Evolutionary conservation across 2,888 invertebrate species (phyloP), one percentile per base, ranked within the genome.

Genomic region (Xestia xanthographa): DNA sequence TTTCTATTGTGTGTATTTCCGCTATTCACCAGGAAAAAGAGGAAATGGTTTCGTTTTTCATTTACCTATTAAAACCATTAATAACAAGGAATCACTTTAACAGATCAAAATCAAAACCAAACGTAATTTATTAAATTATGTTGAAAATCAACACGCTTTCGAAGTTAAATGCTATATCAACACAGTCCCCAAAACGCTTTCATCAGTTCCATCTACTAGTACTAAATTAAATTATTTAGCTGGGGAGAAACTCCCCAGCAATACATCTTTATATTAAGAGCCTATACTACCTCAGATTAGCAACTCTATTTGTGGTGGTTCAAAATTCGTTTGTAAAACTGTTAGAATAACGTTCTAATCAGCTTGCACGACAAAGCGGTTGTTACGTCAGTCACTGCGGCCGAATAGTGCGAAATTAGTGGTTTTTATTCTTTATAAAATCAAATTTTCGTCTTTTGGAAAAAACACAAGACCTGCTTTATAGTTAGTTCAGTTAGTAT

Each of bases 1-100:
- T 53, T 63, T 82, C 9, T 22, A 58, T 58, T 68, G 14, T 2
- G 17, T 26, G 2, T 48, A 20, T 63, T 41, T 73, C 22, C 29
- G 14, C 0, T 41, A 17, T 56, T 53, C 14, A 14, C 12, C 20
- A 43, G 6, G 1, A 17, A 34, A 34, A 41, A 20, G 11, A 26
- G 17, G 1, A 50, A 43, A 34, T 34, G 0, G 8, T 22, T 26
- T 4, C 9, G 0, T 14, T 50, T 43, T 50, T 29, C 3, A 26
- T 26, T 73, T 26, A 14, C 6, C 11, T 22, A 22, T n/a, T n/a
- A n/a, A n/a, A 14, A 3, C 34, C 34, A 34, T 34, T 50, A 50
- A 0, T 50, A 50, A 6, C 17, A 58, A 58, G 1, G 6, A 17
- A 58, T 58, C 56, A 11, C n/a, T 1, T 3, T 22, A n/a, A 50